Percentiles rank a stretch among this genome's conserved stretches.
phyloP scores from a whole-genome alignment of 2,797 vertebrate genomes.

The Neosilurus hyrtlii region DNA sequence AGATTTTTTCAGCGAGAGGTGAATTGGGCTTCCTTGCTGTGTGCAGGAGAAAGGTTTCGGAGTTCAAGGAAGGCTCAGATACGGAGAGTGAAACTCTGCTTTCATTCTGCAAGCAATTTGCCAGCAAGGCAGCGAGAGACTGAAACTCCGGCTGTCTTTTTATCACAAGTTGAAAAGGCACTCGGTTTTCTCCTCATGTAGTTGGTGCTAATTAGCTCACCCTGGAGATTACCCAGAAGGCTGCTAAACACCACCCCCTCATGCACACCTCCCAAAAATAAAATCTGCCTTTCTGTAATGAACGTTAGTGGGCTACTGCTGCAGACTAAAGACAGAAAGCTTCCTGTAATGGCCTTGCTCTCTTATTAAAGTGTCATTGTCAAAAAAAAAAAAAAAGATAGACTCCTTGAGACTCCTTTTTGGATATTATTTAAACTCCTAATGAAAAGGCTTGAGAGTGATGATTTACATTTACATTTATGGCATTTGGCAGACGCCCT shows the following conservation, averaged over 20 bases:
- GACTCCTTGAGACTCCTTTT: background rate
- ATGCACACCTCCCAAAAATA: constrained; percentile 58
- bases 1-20: constrained; percentile 41
- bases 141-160: constrained; percentile 62
- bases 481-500: too few relatives aligned
- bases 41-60: constrained; percentile 56
- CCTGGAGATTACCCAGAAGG: constrained; percentile 66
- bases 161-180: constrained; percentile 66
- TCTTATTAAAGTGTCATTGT: background rate
- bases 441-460: background rate
- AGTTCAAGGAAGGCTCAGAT: constrained; percentile 55
- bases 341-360: constrained; percentile 1
- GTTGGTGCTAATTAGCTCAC: constrained; percentile 72
- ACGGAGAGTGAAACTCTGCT: constrained; percentile 47
- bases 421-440: background rate
- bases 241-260: constrained; percentile 59
- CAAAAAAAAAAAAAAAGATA: background rate
- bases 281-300: constrained; percentile 46
- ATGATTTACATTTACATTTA: background rate
- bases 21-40: constrained; percentile 45
- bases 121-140: constrained; percentile 52
- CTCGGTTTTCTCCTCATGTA: constrained; percentile 65
- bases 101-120: constrained; percentile 61
- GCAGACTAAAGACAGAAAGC: constrained; percentile 26
- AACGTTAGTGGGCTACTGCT: constrained; percentile 42